A percentile compares a stretch with the other conserved stretches of the same genome.
Conservation (phyloP, 1,140 invertebrate species). For the Diorhabda carinulata region DNA sequence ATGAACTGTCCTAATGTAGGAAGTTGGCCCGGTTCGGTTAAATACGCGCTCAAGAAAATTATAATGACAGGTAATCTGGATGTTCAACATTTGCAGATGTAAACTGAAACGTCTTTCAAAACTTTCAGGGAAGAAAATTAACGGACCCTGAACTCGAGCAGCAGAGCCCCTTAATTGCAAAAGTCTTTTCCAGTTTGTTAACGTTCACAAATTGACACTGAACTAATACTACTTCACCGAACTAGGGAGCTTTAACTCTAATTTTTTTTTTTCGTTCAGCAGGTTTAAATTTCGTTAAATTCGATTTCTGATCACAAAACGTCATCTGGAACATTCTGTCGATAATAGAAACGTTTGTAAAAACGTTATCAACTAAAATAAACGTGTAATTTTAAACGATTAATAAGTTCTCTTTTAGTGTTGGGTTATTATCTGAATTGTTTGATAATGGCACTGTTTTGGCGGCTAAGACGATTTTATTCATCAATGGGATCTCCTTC, state of each 20-base stretch:
- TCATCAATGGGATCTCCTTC: no score
- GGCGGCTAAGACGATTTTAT: no score
- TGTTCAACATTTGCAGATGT: constrained; percentile 31
- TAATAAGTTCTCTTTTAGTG: no score
- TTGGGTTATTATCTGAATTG: no score
- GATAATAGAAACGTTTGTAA: no score
- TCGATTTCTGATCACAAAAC: no score
- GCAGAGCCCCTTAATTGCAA: constrained; percentile 38
- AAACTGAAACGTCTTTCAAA: constrained; percentile 28
- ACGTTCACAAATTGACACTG: constrained; percentile 43
- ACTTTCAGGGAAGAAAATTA: constrained; percentile 33
- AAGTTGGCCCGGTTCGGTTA: constrained; percentile 30
- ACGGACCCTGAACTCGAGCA: constrained; percentile 25
- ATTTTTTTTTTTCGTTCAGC: not conserved
- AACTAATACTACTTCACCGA: constrained; percentile 22
- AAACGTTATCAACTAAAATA: no score
- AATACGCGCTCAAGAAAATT: constrained; percentile 32
- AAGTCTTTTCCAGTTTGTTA: constrained; percentile 43
- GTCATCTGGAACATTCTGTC: no score
- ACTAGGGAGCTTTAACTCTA: constrained; percentile 19
- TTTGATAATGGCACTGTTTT: no score
- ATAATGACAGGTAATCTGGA: constrained; percentile 34
- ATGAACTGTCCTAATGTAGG: constrained; percentile 32
- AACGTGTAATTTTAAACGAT: no score
- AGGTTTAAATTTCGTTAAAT: not conserved